Conservation (phyloP, 2,888 invertebrate species). For the Eupithecia inturbata region DNA sequence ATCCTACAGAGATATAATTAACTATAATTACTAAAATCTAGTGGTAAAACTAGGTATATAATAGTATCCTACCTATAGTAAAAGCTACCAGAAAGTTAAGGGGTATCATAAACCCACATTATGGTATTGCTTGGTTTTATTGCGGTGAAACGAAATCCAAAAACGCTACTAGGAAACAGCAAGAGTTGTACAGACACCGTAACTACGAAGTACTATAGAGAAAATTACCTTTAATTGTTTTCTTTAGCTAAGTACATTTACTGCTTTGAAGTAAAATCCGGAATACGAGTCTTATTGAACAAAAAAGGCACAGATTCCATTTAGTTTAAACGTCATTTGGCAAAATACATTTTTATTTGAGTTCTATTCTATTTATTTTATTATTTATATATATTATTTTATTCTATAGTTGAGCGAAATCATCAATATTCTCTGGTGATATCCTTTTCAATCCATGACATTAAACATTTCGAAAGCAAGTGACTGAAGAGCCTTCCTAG, state of each 20-base stretch:
- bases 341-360: neutral
- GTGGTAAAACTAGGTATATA: no score
- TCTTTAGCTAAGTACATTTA: neutral
- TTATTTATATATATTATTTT: no score
- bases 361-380: no score
- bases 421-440: no score
- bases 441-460: no score
- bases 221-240: neutral
- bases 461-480: no score
- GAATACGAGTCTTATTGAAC: neutral
- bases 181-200: conserved; percentile 44
- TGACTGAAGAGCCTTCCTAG: no score
- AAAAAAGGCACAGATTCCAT: neutral
- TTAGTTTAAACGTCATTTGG: neutral
- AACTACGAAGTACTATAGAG: conserved; percentile 49
- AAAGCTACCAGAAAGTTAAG: no score
- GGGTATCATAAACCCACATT: neutral
- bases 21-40: neutral
- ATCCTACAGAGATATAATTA: neutral
- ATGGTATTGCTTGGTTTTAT: neutral
- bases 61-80: no score
- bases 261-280: neutral
- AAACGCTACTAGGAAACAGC: conserved; percentile 12
- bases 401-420: no score
- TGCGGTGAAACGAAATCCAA: conserved; percentile 19